Conservation (phyloP, 2,888 invertebrate genomes). For the Exephanes ischioxanthus region DNA sequence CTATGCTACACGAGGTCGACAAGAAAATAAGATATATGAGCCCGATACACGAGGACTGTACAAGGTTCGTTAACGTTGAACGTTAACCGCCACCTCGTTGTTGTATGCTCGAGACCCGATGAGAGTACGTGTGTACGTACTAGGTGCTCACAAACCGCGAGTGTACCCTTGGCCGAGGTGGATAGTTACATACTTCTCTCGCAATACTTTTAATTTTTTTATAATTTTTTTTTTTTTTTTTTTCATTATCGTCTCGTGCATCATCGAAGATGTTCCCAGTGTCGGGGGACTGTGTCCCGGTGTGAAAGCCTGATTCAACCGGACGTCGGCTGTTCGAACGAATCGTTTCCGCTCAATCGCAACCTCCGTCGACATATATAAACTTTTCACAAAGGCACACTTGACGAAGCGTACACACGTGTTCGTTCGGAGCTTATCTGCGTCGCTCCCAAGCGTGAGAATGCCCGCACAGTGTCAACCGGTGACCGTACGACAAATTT, state of each 20-base stretch:
- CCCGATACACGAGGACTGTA: constrained; percentile 67
- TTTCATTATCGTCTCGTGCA: constrained; percentile 15
- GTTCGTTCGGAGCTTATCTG: constrained; percentile 25
- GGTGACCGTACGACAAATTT: background rate
- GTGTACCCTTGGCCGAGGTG: constrained; percentile 24
- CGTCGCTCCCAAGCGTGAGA: constrained; percentile 42
- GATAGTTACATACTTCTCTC: constrained; percentile 34
- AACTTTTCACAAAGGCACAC: constrained; percentile 76
- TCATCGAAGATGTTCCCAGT: constrained; percentile 38
- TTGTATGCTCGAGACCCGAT: constrained; percentile 29
- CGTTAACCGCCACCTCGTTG: constrained; percentile 51
- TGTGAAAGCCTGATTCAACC: constrained; percentile 70
- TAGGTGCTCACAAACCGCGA: constrained; percentile 23
- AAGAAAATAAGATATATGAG: constrained; percentile 77
- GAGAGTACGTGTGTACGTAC: constrained; percentile 33
- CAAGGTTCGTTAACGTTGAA: constrained; percentile 69
- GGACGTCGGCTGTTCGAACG: constrained; percentile 74
- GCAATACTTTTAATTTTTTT: background rate
- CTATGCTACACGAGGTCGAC: constrained; percentile 49
- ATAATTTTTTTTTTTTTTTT: constrained; percentile 30
- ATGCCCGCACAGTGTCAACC: constrained; percentile 16
- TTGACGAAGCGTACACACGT: constrained; percentile 75
- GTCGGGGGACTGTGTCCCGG: constrained; percentile 31
- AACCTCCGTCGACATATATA: constrained; percentile 74
- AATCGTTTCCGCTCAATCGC: constrained; percentile 77